Evolutionary conservation across 2,797 vertebrate genomes (phyloP).

Genomic region (Rhinichthys osculus): DNA sequence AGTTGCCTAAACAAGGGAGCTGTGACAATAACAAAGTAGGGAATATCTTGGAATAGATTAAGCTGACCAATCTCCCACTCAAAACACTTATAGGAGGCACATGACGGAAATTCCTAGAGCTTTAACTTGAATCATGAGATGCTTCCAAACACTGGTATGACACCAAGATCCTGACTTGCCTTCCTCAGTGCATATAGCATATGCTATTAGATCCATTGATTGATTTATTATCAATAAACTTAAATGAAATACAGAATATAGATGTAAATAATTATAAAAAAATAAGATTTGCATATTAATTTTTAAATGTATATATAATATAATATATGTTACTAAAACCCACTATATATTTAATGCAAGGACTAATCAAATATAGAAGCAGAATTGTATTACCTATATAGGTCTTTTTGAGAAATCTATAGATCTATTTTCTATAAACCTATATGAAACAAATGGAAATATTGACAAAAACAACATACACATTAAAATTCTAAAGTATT

Average conservation of each 20-base stretch:
- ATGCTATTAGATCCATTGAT: background rate
- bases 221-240: background rate
- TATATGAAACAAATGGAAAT: background rate
- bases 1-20: background rate
- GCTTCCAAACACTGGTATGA: background rate
- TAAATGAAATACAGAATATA: background rate
- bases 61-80: background rate
- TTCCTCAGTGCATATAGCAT: background rate
- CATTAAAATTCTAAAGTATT: background rate
- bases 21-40: background rate
- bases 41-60: background rate
- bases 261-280: background rate
- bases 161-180: background rate
- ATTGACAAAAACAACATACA: background rate
- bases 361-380: background rate
- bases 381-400: background rate
- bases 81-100: slow-evolving; percentile 4
- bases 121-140: slow-evolving; percentile 23
- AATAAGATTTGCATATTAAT: background rate
- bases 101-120: slow-evolving; percentile 18
- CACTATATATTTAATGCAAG: background rate
- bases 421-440: background rate
- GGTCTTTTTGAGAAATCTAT: background rate
- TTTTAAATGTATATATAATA: background rate
- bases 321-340: background rate